Conservation (phyloP, 2,888 invertebrate species). For the Imbricaverruca yamaguchii region DNA sequence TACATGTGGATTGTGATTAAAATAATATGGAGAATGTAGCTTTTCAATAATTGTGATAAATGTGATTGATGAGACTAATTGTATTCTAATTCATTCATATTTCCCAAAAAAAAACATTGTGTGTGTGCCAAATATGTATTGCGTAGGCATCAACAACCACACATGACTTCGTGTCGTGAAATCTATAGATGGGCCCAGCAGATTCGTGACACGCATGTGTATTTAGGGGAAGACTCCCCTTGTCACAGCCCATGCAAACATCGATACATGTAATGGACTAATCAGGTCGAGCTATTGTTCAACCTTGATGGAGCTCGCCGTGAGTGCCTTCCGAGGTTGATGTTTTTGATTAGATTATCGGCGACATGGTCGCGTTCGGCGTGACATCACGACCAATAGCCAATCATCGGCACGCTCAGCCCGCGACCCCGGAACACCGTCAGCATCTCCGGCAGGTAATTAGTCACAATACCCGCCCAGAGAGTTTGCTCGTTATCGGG, state of each 20-base stretch:
- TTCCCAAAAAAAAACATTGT: no score
- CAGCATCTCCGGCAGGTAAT: background rate
- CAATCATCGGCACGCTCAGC: background rate
- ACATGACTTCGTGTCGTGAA: no score
- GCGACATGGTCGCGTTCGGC: background rate
- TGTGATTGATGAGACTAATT: no score
- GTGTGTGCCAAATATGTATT: no score
- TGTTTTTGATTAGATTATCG: background rate
- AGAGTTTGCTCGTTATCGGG: no score
- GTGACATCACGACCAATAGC: background rate
- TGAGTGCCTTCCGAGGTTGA: background rate
- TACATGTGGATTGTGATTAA: no score
- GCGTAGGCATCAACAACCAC: no score
- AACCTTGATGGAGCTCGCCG: background rate
- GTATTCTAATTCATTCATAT: no score
- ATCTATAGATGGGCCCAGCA: no score
- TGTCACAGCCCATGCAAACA: background rate
- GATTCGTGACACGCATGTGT: background rate
- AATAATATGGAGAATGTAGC: no score
- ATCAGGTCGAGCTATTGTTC: background rate
- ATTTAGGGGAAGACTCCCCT: background rate
- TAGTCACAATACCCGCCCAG: background rate
- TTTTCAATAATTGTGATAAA: no score
- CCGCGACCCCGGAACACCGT: background rate
- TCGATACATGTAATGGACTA: background rate